phyloP scores from a whole-genome alignment of 2,113 vertebrate species.

The Hippocampus zosterae region DNA sequence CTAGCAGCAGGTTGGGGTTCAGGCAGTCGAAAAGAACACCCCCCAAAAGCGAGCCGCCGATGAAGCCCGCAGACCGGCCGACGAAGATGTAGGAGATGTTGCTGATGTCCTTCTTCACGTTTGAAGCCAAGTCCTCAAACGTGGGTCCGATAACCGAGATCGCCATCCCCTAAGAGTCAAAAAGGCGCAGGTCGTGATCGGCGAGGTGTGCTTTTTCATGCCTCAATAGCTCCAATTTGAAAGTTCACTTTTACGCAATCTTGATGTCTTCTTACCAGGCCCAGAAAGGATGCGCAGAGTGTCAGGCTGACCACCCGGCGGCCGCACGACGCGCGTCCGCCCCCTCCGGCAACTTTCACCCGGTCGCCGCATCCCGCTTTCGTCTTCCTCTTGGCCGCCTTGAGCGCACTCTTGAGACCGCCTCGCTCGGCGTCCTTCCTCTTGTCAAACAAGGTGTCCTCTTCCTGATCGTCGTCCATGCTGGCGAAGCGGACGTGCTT shows the following conservation, averaged over 20 bases:
- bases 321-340: conserved; percentile 26
- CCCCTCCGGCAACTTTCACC: conserved; percentile 41
- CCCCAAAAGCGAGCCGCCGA: conserved; percentile 82
- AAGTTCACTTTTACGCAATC: no score
- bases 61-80: conserved; percentile 83
- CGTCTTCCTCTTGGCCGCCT: conserved; percentile 36
- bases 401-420: conserved; percentile 51
- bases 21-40: conserved; percentile 82
- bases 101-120: conserved; percentile 82
- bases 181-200: no score
- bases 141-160: conserved; percentile 88
- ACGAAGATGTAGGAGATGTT: conserved; percentile 88
- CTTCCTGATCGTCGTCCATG: conserved; percentile 60
- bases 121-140: conserved; percentile 82
- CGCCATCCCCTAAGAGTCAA: conserved; percentile 79
- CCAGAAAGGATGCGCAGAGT: conserved; percentile 83
- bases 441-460: conserved; percentile 72
- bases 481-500: conserved; percentile 79
- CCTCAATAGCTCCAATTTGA: no score
- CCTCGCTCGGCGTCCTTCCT: conserved; percentile 31
- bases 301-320: conserved; percentile 69
- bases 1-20: conserved; percentile 81
- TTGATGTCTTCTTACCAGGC: conserved; percentile 73
- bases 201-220: no score
- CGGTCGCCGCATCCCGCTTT: conserved; percentile 21